phyloP scores from a whole-genome alignment of 2,888 invertebrate genomes.

The Morpho achilles region DNA sequence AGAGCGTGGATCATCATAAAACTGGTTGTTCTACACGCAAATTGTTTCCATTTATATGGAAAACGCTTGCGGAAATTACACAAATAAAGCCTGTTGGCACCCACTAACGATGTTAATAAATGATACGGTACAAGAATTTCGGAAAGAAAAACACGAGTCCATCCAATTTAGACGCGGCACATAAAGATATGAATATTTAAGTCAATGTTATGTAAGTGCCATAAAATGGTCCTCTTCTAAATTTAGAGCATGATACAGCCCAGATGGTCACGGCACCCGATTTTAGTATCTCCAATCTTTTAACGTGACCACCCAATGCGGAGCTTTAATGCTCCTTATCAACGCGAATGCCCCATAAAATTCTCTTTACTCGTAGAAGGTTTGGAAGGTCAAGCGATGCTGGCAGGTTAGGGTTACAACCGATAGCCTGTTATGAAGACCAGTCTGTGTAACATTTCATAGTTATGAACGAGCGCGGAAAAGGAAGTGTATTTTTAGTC shows the following conservation, averaged over 20 bases:
- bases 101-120: slow-evolving; percentile 17
- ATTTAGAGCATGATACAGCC: slow-evolving; percentile 72
- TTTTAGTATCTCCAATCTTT: slow-evolving; percentile 72
- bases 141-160: slow-evolving; percentile 11
- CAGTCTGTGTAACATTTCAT: slow-evolving; percentile 67
- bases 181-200: slow-evolving; percentile 33
- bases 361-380: slow-evolving; percentile 38
- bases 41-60: slow-evolving; percentile 22
- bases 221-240: slow-evolving; percentile 66
- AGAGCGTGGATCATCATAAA: slow-evolving; percentile 18
- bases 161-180: slow-evolving; percentile 25
- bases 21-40: slow-evolving; percentile 14
- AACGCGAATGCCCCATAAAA: slow-evolving; percentile 41
- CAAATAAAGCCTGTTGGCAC: slow-evolving; percentile 21
- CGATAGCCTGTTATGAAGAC: slow-evolving; percentile 70
- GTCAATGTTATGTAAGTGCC: slow-evolving; percentile 51
- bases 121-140: slow-evolving; percentile 10
- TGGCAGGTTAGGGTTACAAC: slow-evolving; percentile 57
- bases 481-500: slow-evolving; percentile 76
- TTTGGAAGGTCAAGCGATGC: slow-evolving; percentile 42
- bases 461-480: slow-evolving; percentile 71
- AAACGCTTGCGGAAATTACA: slow-evolving; percentile 19
- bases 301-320: slow-evolving; percentile 50
- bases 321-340: slow-evolving; percentile 51
- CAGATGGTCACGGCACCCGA: slow-evolving; percentile 74